A percentile compares a stretch with the other conserved stretches of the same genome.
phyloP scores from a whole-genome alignment of 2,888 invertebrate genomes.

The Drosophila pseudotalamancana region DNA sequence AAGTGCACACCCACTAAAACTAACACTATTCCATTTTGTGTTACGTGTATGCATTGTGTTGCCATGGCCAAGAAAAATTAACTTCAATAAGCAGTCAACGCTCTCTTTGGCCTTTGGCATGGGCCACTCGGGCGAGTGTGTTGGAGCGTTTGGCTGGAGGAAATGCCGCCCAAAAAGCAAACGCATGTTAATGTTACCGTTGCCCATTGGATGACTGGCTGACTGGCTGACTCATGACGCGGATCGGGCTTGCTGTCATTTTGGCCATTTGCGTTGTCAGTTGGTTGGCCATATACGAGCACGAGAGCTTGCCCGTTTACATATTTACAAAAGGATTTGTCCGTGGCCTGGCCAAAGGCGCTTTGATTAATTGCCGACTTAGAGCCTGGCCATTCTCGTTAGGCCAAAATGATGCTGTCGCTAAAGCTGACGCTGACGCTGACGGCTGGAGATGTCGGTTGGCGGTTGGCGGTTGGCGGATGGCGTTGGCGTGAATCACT shows the following conservation, averaged over 20 bases:
- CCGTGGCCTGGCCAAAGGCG: slow-evolving; percentile 73
- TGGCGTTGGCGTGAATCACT: slow-evolving; percentile 80
- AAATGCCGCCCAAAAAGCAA: slow-evolving; percentile 67
- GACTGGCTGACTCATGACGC: slow-evolving; percentile 79
- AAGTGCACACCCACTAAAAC: neutral
- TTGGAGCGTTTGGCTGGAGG: slow-evolving; percentile 28
- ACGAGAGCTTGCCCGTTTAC: slow-evolving; percentile 23
- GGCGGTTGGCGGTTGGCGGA: slow-evolving; percentile 56
- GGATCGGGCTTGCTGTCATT: slow-evolving; percentile 72
- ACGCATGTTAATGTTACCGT: slow-evolving; percentile 76
- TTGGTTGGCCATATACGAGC: slow-evolving; percentile 70
- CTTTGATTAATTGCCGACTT: slow-evolving; percentile 80
- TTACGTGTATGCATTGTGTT: slow-evolving; percentile 10
- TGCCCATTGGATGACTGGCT: slow-evolving; percentile 78
- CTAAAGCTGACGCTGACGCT: slow-evolving; percentile 39
- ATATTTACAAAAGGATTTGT: slow-evolving; percentile 70
- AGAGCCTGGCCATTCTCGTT: slow-evolving; percentile 63
- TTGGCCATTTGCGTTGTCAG: slow-evolving; percentile 79
- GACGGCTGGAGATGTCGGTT: slow-evolving; percentile 35
- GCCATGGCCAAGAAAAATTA: slow-evolving; percentile 44
- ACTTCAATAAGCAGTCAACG: slow-evolving; percentile 70
- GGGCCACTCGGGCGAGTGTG: slow-evolving; percentile 37
- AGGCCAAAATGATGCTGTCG: slow-evolving; percentile 50
- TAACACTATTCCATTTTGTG: slow-evolving; percentile 2
- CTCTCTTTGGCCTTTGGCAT: slow-evolving; percentile 65